These are phyloP conservation scores for Microcebus tavaratra DNA, from an alignment of 2,113 vertebrate genomes.

Conservation along the genomic window DNA sequence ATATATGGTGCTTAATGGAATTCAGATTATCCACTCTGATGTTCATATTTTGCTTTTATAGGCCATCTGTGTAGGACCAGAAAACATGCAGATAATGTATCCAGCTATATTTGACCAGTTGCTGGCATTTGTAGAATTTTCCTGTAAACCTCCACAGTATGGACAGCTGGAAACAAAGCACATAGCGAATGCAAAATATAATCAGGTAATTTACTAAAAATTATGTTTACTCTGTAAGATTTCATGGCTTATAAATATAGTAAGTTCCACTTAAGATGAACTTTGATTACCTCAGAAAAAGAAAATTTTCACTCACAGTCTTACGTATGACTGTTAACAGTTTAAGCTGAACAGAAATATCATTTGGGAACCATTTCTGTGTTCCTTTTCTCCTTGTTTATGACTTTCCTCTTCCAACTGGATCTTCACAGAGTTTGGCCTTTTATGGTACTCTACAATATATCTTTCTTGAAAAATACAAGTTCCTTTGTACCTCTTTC, in stretches of 20 bases:
- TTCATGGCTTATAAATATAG: conserved; percentile 48
- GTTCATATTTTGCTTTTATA: conserved; percentile 73
- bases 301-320: conserved; percentile 29
- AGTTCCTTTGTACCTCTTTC: not conserved
- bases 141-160: conserved; percentile 98
- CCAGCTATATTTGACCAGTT: conserved; percentile 98
- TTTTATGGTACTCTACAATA: not conserved
- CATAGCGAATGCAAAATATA: conserved; percentile 99
- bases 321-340: conserved; percentile 28
- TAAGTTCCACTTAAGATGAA: conserved; percentile 45
- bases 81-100: conserved; percentile 99
- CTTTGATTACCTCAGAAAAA: conserved; percentile 44
- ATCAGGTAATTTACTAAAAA: conserved; percentile 91
- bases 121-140: conserved; percentile 97
- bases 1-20: not conserved
- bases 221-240: conserved; percentile 50
- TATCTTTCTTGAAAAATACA: conserved; percentile 7
- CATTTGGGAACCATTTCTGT: conserved; percentile 37
- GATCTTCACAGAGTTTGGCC: conserved; percentile 15
- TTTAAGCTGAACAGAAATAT: conserved; percentile 39
- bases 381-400: conserved; percentile 42
- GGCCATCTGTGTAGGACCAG: conserved; percentile 97
- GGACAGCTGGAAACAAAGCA: conserved; percentile 98
- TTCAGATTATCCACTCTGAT: not conserved
- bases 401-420: conserved; percentile 35